These are phyloP conservation scores for Drosophila orosa DNA, from an alignment of 1,140 invertebrate species.

Conservation along the genomic window DNA sequence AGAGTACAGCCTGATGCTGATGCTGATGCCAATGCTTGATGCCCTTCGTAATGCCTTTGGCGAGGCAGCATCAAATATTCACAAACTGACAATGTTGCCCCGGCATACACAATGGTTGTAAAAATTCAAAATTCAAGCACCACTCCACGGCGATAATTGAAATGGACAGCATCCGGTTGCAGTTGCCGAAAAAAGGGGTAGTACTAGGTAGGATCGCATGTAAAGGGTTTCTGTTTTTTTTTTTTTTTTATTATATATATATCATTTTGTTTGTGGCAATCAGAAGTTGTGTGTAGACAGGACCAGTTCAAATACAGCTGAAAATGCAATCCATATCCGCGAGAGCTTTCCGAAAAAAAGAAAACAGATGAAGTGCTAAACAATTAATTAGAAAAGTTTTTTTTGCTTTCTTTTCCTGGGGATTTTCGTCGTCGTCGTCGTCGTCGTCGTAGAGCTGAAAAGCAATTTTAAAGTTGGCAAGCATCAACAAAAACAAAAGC, in stretches of 20 bases:
- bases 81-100: slow-evolving; percentile 66
- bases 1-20: background rate
- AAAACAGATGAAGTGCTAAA: slow-evolving; percentile 66
- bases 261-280: slow-evolving; percentile 7
- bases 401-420: slow-evolving; percentile 15
- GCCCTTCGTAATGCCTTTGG: slow-evolving; percentile 27
- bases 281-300: slow-evolving; percentile 4
- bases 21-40: background rate
- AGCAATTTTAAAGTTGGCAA: slow-evolving; percentile 69
- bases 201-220: slow-evolving; percentile 9
- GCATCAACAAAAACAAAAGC: slow-evolving; percentile 37
- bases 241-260: background rate
- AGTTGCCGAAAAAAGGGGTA: slow-evolving; percentile 48
- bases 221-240: slow-evolving; percentile 14
- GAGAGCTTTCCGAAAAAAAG: slow-evolving; percentile 10
- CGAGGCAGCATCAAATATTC: slow-evolving; percentile 62
- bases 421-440: background rate
- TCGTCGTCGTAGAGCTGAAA: slow-evolving; percentile 25
- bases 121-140: slow-evolving; percentile 81
- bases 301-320: slow-evolving; percentile 1
- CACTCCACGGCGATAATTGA: slow-evolving; percentile 76
- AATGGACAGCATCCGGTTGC: slow-evolving; percentile 80
- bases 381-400: slow-evolving; percentile 75
- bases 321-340: slow-evolving; percentile 6
- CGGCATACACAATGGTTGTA: slow-evolving; percentile 55